Conservation (phyloP, 2,113 vertebrate species). For the Cathartes aura region DNA sequence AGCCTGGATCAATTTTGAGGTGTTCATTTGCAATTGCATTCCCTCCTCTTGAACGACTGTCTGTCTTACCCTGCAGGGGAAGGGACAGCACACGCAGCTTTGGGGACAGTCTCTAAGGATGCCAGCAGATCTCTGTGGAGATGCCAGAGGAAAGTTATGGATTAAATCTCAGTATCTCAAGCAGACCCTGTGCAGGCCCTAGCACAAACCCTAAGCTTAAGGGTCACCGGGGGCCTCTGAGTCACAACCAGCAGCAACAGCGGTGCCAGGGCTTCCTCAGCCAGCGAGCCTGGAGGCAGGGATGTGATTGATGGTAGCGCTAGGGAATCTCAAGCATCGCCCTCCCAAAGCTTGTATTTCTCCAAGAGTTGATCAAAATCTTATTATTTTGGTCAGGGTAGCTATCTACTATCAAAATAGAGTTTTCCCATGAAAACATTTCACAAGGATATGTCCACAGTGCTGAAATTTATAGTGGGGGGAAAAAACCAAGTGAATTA, state of each 20-base stretch:
- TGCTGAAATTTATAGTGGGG: background rate
- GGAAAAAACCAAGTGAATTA: background rate
- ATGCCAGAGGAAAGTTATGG: background rate
- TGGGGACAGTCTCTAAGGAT: background rate
- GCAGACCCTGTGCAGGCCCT: background rate
- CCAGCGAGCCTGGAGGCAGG: background rate
- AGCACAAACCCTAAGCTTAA: background rate
- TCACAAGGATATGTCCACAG: conserved; percentile 30
- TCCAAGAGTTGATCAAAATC: conserved; percentile 8
- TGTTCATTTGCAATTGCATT: background rate
- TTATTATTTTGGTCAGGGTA: conserved; percentile 24
- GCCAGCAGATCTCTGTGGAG: background rate
- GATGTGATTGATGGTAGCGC: background rate
- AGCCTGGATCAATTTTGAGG: conserved; percentile 20
- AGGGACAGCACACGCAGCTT: background rate
- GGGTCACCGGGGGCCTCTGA: background rate
- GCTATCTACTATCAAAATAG: conserved; percentile 37
- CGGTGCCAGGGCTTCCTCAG: background rate
- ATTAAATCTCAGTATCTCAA: background rate
- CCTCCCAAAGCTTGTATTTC: background rate
- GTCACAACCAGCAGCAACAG: background rate
- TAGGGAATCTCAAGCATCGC: background rate
- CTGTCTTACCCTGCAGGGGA: background rate
- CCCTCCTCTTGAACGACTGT: background rate
- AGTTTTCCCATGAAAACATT: conserved; percentile 53